A percentile compares a stretch with the other conserved stretches of the same genome.
These are phyloP conservation scores for Bufotes viridis DNA, from an alignment of 2,797 vertebrate genomes.

Conservation along the genomic window DNA sequence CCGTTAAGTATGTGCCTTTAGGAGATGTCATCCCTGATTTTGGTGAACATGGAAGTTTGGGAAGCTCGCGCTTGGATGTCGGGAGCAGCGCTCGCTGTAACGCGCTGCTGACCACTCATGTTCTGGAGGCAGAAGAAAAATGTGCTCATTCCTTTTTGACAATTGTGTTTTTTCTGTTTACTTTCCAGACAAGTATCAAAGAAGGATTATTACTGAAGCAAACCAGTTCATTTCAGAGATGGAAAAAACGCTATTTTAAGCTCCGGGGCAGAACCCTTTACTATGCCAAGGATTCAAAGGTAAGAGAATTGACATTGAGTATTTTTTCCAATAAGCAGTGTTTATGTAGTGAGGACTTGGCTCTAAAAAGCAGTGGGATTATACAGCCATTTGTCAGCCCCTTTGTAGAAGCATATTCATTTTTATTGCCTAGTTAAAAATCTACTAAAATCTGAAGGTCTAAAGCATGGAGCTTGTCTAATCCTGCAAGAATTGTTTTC, in stretches of 20 bases:
- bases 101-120: conserved; percentile 12
- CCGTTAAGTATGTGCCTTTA: too few species aligned
- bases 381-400: background rate
- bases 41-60: background rate
- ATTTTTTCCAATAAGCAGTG: conserved; percentile 29
- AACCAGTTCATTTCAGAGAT: conserved; percentile 98
- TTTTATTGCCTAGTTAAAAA: conserved; percentile 18
- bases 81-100: background rate
- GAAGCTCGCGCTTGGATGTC: background rate
- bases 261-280: conserved; percentile 95
- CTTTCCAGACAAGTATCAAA: conserved; percentile 91
- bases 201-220: conserved; percentile 96
- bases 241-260: conserved; percentile 98
- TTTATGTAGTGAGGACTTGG: background rate
- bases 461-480: background rate
- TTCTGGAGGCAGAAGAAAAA: conserved; percentile 33
- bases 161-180: conserved; percentile 64
- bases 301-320: conserved; percentile 66
- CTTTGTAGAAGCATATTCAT: background rate
- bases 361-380: background rate
- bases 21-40: background rate
- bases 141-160: conserved; percentile 54
- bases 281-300: conserved; percentile 99
- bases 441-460: background rate
- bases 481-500: too few species aligned